Conservation (phyloP, 2,888 invertebrate species). For the Lochmaea crataegi region DNA sequence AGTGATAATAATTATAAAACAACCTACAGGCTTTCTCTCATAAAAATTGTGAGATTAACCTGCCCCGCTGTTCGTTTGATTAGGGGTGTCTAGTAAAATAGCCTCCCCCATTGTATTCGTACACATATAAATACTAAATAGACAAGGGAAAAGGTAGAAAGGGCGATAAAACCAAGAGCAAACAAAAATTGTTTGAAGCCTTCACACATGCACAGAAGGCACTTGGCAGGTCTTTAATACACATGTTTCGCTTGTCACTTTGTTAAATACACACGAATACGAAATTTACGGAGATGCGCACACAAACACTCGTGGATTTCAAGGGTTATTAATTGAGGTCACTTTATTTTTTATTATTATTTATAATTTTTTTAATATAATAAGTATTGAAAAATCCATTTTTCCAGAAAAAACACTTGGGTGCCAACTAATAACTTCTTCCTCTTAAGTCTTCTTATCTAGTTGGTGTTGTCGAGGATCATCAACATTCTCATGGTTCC, state of each 20-base stretch:
- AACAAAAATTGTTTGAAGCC: constrained; percentile 51
- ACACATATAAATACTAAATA: constrained; percentile 27
- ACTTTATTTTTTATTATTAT: background rate
- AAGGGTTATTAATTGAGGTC: background rate
- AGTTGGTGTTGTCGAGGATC: too few species aligned
- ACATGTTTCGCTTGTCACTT: constrained; percentile 57
- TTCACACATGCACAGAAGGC: constrained; percentile 50
- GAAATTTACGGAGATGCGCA: constrained; percentile 25
- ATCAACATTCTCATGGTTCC: too few species aligned
- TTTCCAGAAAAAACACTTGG: too few species aligned
- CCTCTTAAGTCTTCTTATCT: too few species aligned
- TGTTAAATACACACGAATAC: constrained; percentile 69
- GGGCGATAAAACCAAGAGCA: constrained; percentile 48
- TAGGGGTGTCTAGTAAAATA: constrained; percentile 42
- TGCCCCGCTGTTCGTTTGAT: constrained; percentile 35
- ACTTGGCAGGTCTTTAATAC: constrained; percentile 54
- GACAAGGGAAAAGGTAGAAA: constrained; percentile 21
- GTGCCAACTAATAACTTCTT: too few species aligned
- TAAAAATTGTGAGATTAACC: constrained; percentile 37
- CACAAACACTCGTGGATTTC: background rate
- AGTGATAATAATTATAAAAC: too few species aligned
- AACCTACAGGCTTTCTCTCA: too few species aligned
- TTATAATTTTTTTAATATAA: background rate
- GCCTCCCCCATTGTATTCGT: constrained; percentile 43
- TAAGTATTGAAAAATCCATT: too few species aligned